Evolutionary conservation across 2,113 vertebrate species (phyloP), one percentile per base, ranked within the genome.

Genomic region (Passer domesticus): DNA sequence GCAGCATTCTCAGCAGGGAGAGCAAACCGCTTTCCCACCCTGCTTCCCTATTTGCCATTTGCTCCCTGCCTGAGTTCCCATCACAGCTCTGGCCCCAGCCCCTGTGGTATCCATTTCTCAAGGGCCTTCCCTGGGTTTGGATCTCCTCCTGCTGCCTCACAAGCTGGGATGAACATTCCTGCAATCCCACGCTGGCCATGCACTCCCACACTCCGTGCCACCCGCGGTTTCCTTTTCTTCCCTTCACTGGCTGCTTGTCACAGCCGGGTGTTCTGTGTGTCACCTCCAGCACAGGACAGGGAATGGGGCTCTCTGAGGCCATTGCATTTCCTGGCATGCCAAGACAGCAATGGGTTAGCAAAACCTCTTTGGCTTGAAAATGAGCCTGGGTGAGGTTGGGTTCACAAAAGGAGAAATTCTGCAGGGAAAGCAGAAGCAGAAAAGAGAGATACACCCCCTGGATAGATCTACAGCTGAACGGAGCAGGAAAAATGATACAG

Each of bases 1-100:
- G 75, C 74, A 93, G 39, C 5, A 50, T 70, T 90, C 92, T 95
- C 85, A 78, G 83, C 63, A 93, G 72, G 92, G 63, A 91, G 74
- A 94, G 53, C 83, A 88, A 75, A 68, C 39, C 0, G 6, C 79
- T 89, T 90, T 67, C 81, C 53, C 85, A 75, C 27, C 72, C 76
- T 43, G 19, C 53, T 73, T 30, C 6, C 4, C 56, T 8, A 15
- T 20, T 64, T 88, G 46, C 86, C 33, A 0, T 47, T 90, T 28
- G 21, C 37, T 94, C 55, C 60, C 66, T 64, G 86, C 44, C 90
- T 59, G 39, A 21, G 41, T 73, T 85, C 89, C 89, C 77, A 93
- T 52, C 84, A 37, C 37, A 39, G 37, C 52, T 41, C 66, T 80
- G 87, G 81, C 68, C 60, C 19, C 64, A 72, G 52, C 2, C 47